Conservation (phyloP, 2,888 invertebrate genomes). For the Heliconius hortense region DNA sequence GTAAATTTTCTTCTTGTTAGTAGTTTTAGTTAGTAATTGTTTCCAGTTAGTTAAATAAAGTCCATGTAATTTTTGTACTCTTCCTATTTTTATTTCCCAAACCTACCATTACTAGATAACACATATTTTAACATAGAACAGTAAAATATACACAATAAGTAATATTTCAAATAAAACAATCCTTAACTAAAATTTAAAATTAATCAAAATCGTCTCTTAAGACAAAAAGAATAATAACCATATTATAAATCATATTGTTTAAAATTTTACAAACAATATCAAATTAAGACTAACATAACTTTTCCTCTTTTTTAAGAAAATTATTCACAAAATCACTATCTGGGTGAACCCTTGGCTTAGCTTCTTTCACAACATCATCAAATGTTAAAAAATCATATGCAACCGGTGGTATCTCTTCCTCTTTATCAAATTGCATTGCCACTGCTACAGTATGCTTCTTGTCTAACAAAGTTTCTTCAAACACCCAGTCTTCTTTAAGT, state of each 20-base stretch:
- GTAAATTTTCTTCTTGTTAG: slow-evolving; percentile 34
- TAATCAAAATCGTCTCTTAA: neutral
- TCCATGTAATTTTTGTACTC: slow-evolving; percentile 17
- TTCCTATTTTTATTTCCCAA: slow-evolving; percentile 14
- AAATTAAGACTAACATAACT: slow-evolving; percentile 41
- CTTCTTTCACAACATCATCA: slow-evolving; percentile 82
- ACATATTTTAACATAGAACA: slow-evolving; percentile 14
- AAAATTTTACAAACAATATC: slow-evolving; percentile 36
- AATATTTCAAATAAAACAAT: neutral
- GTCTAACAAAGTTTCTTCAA: slow-evolving; percentile 92
- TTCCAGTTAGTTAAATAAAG: slow-evolving; percentile 39
- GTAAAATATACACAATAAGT: neutral
- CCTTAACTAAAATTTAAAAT: neutral
- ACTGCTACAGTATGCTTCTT: slow-evolving; percentile 90
- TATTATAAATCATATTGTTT: neutral
- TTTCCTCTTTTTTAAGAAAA: slow-evolving; percentile 83
- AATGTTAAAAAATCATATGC: slow-evolving; percentile 82
- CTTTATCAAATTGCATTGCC: slow-evolving; percentile 75
- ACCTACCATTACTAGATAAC: slow-evolving; percentile 1
- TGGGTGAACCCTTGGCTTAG: slow-evolving; percentile 63
- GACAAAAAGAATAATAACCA: neutral
- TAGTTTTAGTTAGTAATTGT: slow-evolving; percentile 19
- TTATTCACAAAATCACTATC: slow-evolving; percentile 81
- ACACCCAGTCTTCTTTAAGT: slow-evolving; percentile 85
- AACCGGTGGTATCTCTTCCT: slow-evolving; percentile 45